These are phyloP conservation scores for Craniophora ligustri DNA, from an alignment of 2,888 invertebrate genomes.

Conservation along the genomic window DNA sequence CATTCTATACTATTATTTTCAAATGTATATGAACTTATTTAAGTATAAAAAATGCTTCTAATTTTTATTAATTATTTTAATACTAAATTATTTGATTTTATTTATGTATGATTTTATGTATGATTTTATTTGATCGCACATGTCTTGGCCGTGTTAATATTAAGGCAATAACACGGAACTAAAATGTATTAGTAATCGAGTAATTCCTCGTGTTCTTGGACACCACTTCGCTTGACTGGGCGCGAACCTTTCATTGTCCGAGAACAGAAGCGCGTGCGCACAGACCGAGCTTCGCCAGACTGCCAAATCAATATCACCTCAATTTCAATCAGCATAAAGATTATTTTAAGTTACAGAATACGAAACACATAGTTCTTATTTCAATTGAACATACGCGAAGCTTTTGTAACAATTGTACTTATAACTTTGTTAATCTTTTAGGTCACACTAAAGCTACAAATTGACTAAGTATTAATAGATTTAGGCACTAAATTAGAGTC, in stretches of 20 bases:
- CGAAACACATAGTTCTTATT: slow-evolving; percentile 15
- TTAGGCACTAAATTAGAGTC: slow-evolving; percentile 31
- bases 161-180: slow-evolving; percentile 64
- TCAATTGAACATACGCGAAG: slow-evolving; percentile 5
- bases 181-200: slow-evolving; percentile 61
- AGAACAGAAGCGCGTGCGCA: slow-evolving; percentile 26
- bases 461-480: slow-evolving; percentile 37
- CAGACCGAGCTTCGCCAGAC: slow-evolving; percentile 24
- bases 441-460: slow-evolving; percentile 42
- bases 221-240: slow-evolving; percentile 58
- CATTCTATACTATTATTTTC: no score
- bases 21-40: no score
- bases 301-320: slow-evolving; percentile 9
- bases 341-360: slow-evolving; percentile 17
- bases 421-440: slow-evolving; percentile 38
- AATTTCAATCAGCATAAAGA: slow-evolving; percentile 9
- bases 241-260: slow-evolving; percentile 59
- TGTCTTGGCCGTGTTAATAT: slow-evolving; percentile 21
- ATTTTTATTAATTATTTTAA: no score
- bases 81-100: no score
- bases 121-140: background rate
- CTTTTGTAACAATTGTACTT: slow-evolving; percentile 41
- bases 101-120: no score
- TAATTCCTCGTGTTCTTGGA: slow-evolving; percentile 63
- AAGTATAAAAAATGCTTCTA: no score